Evolutionary conservation across 2,113 vertebrate genomes (phyloP), one percentile per base, ranked within the genome.

Genomic region (Calyptommatus sinebrachiatus): DNA sequence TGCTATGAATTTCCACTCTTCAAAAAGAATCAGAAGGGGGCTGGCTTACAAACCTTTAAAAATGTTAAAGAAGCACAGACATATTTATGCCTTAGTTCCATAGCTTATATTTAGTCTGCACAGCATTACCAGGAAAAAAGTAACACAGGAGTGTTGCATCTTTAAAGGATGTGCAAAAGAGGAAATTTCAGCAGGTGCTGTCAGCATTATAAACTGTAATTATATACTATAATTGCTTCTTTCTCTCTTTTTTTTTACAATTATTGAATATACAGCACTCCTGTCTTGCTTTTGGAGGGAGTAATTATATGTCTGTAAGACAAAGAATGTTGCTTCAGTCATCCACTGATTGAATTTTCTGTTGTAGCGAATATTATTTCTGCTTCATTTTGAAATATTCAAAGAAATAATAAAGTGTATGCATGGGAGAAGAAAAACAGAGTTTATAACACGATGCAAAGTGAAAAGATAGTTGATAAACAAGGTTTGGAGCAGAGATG

Each of bases 361-460:
- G 26, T 28, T 6, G 3, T 29, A 21, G 0, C 68, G 22, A 0
- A 16, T 45, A 24, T 71, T 8, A n/a, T 16, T 76, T 80, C 79
- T 81, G 3, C 0, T 72, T 4, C 65, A 88, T 82, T 35, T 45
- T 50, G 69, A 26, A 73, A 62, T 0, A 0, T 1, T 71, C 77
- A 0, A 65, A 22, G 75, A 78, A 83, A 71, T 4, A 61, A 70
- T 28, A 28, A 4, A 0, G 69, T 76, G 45, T 21, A n/a, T 74
- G 76, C 80, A 22, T 26, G 18, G 2, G 6, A 35, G 29, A 75
- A 77, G 74, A 14, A 3, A 57, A 35, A 68, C 76, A 82, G 70
- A 26, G n/a, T n/a, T 86, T 90, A n/a, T 73, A 86, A 80, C 4
- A 68, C 48, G 26, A 50, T 77, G 77, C 12, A 8, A 0, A 45